A percentile compares a stretch with the other conserved stretches of the same genome.
Evolutionary conservation across 53 echinoderm and acorn worm genomes (phyloP).

Genomic region (Paracentrotus lividus): DNA sequence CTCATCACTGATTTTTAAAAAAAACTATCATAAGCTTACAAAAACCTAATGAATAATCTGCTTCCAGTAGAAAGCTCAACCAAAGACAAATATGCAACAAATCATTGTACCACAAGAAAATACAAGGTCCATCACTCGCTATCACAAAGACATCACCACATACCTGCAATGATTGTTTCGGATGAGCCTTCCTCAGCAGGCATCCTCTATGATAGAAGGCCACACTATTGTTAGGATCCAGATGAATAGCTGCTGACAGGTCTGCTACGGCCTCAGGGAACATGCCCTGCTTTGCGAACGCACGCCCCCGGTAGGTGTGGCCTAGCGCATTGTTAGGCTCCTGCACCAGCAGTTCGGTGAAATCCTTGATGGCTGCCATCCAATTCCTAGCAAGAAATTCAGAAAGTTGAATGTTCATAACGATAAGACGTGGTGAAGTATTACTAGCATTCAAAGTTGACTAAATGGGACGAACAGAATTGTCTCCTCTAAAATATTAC

Average conservation of each 20-base stretch:
- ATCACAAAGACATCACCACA: not conserved
- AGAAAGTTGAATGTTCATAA: not conserved
- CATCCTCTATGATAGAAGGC: slow-evolving; percentile 95
- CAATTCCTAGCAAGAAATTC: slow-evolving; percentile 79
- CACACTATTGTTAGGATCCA: slow-evolving; percentile 88
- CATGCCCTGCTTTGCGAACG: slow-evolving; percentile 94
- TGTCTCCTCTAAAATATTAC: not conserved
- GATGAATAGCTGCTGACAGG: slow-evolving; percentile 93
- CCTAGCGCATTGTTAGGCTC: slow-evolving; percentile 97
- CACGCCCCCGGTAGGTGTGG: slow-evolving; percentile 91
- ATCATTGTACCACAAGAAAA: too few species aligned
- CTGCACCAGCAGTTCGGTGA: slow-evolving; percentile 88
- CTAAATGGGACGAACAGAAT: not conserved
- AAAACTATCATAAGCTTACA: too few species aligned
- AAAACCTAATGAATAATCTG: too few species aligned
- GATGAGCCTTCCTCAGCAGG: slow-evolving; percentile 90
- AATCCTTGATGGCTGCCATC: slow-evolving; percentile 96
- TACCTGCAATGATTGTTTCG: slow-evolving; percentile 87
- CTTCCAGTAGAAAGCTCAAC: too few species aligned
- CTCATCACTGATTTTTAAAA: too few species aligned
- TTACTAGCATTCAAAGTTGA: not conserved
- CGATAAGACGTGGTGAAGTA: not conserved
- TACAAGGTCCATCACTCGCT: too few species aligned
- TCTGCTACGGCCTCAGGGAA: slow-evolving; percentile 91
- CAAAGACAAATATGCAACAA: too few species aligned